These are phyloP conservation scores for Nowickia ferox DNA, from an alignment of 2,888 invertebrate species.

Conservation along the genomic window DNA sequence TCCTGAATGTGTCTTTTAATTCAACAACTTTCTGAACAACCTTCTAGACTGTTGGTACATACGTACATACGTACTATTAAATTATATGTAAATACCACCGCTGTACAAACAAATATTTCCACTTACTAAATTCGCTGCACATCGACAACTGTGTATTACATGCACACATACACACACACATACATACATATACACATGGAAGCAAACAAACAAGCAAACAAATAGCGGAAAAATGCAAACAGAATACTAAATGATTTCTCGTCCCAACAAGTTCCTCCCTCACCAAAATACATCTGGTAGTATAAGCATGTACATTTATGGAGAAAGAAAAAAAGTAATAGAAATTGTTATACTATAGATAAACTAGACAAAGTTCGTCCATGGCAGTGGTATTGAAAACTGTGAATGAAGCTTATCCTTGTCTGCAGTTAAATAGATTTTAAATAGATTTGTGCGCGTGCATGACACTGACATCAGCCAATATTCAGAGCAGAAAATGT, in stretches of 20 bases:
- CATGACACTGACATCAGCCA: conserved; percentile 67
- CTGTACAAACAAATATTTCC: conserved; percentile 28
- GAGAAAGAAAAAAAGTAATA: not conserved
- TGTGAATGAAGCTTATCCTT: conserved; percentile 66
- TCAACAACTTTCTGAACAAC: conserved; percentile 40
- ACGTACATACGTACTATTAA: too few relatives aligned
- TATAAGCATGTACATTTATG: not conserved
- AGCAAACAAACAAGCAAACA: not conserved
- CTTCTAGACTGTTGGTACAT: conserved; percentile 21
- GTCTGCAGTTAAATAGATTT: conserved; percentile 70
- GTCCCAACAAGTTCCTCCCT: conserved; percentile 53
- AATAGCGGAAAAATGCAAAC: conserved; percentile 56
- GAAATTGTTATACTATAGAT: conserved; percentile 34
- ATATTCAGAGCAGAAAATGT: conserved; percentile 44
- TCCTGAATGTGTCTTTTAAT: conserved; percentile 43
- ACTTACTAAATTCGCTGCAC: not conserved
- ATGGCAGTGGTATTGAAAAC: conserved; percentile 69
- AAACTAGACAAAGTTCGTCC: conserved; percentile 67
- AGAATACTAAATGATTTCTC: conserved; percentile 67
- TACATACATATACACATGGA: not conserved
- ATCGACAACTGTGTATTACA: not conserved
- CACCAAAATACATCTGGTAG: conserved; percentile 6
- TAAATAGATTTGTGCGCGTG: conserved; percentile 71
- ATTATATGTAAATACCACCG: conserved; percentile 20
- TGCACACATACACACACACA: not conserved